Conservation (phyloP, 2,888 invertebrate genomes). For the Drosophila lutescens region DNA sequence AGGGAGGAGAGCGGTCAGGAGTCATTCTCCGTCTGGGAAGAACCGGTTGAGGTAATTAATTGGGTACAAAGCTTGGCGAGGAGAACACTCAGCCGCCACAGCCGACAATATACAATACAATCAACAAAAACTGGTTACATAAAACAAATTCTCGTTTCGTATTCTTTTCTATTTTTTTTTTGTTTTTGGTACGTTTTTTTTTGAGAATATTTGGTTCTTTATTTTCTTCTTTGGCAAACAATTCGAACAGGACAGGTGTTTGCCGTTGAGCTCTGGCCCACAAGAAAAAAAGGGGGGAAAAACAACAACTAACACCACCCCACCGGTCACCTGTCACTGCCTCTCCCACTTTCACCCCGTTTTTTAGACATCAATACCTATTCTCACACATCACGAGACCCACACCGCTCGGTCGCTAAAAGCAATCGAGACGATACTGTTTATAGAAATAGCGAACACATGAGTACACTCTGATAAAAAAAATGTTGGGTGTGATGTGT, state of each 20-base stretch:
- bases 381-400: constrained; percentile 40
- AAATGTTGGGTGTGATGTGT: not conserved
- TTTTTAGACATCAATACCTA: constrained; percentile 15
- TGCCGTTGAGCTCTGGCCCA: constrained; percentile 34
- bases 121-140: constrained; percentile 65
- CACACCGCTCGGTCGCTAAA: constrained; percentile 24
- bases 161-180: not conserved
- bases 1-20: not conserved
- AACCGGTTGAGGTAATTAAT: constrained; percentile 49
- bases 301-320: constrained; percentile 4
- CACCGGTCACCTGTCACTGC: not conserved
- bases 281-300: not conserved
- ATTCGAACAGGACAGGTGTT: constrained; percentile 45
- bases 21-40: constrained; percentile 1
- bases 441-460: constrained; percentile 31
- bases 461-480: not conserved
- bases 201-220: not conserved
- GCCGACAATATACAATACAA: constrained; percentile 13
- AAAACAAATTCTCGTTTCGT: constrained; percentile 47
- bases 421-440: constrained; percentile 36
- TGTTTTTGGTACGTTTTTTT: not conserved
- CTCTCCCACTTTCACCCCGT: not conserved
- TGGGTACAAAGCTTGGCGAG: constrained; percentile 17
- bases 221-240: constrained; percentile 27
- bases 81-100: not conserved